phyloP scores from a whole-genome alignment of 2,113 vertebrate species.

The Hepsetus odoe region DNA sequence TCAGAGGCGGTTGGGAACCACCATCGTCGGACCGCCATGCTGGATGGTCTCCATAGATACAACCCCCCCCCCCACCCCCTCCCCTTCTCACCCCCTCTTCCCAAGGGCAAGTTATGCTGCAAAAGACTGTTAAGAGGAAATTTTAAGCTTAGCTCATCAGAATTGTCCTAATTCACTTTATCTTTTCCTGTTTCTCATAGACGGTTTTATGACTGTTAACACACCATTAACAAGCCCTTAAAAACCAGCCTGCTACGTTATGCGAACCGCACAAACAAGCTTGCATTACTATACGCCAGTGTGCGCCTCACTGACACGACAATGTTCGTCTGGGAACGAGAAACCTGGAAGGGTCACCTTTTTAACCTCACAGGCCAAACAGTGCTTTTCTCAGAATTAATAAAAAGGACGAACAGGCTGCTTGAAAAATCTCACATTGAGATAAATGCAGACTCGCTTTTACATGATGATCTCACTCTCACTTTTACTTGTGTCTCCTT shows the following conservation, averaged over 20 bases:
- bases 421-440: constrained; percentile 21
- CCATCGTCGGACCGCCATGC: constrained; percentile 36
- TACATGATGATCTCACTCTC: constrained; percentile 53
- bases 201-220: constrained; percentile 53
- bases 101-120: constrained; percentile 35
- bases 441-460: constrained; percentile 41
- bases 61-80: constrained; percentile 24
- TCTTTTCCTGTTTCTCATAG: constrained; percentile 56
- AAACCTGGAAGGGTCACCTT: background rate
- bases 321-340: background rate
- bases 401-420: constrained; percentile 4
- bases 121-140: constrained; percentile 47
- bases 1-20: constrained; percentile 37
- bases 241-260: constrained; percentile 49
- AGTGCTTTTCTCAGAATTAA: background rate
- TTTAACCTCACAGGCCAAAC: background rate
- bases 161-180: constrained; percentile 55
- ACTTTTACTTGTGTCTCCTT: constrained; percentile 47
- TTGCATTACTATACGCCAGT: constrained; percentile 47
- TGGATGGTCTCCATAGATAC: constrained; percentile 47
- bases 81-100: constrained; percentile 21
- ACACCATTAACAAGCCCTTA: constrained; percentile 56
- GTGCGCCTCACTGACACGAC: constrained; percentile 16
- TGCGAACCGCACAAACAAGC: constrained; percentile 52
- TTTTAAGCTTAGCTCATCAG: constrained; percentile 61